Conservation (phyloP, 2,888 invertebrate genomes). For the Anoplius nigerrimus region DNA sequence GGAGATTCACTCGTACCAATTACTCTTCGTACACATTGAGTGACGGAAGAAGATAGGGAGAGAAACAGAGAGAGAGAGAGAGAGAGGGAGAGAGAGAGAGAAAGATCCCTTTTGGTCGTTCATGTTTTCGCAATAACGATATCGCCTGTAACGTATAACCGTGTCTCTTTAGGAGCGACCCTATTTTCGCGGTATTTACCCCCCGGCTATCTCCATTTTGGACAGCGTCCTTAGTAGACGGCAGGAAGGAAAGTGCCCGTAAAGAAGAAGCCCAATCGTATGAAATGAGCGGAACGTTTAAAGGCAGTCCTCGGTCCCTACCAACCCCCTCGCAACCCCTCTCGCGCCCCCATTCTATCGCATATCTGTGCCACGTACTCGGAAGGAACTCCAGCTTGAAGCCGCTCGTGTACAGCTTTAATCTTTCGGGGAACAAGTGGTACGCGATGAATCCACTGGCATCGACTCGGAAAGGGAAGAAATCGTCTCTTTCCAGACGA, state of each 20-base stretch:
- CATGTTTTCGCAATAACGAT: conserved; percentile 15
- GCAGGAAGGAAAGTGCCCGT: conserved; percentile 16
- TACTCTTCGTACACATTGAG: too few species aligned
- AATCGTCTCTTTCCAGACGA: conserved; percentile 22
- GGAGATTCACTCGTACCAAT: too few species aligned
- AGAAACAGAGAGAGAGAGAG: too few species aligned
- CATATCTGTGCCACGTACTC: conserved; percentile 4
- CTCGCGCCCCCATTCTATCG: too few species aligned
- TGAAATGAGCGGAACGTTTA: conserved; percentile 27
- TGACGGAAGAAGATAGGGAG: too few species aligned
- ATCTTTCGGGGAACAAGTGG: conserved; percentile 21
- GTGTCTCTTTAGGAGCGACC: conserved; percentile 20
- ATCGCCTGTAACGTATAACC: conserved; percentile 39
- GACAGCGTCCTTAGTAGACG: conserved; percentile 3
- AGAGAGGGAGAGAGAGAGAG: too few species aligned
- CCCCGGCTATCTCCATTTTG: conserved; percentile 12
- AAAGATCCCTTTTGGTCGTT: too few species aligned
- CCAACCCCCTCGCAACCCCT: background rate
- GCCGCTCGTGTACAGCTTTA: conserved; percentile 18
- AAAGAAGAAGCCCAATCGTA: conserved; percentile 27
- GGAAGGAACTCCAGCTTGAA: conserved; percentile 1
- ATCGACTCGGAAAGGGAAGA: background rate
- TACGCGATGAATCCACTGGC: conserved; percentile 18
- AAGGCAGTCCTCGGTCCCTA: background rate
- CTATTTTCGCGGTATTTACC: conserved; percentile 35